Conservation (phyloP, 2,113 vertebrate genomes). For the Semnornis frantzii region DNA sequence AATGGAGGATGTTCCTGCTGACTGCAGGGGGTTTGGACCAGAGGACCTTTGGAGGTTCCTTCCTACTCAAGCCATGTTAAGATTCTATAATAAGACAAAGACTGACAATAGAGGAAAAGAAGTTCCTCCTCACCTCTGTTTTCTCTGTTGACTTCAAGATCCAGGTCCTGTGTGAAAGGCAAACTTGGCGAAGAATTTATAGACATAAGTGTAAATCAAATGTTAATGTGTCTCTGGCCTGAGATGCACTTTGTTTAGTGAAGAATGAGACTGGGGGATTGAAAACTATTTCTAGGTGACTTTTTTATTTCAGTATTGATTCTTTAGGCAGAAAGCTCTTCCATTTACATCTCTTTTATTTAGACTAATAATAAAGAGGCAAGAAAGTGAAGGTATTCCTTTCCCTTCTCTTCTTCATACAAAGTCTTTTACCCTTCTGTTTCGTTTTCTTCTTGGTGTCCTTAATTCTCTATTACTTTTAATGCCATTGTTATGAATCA, state of each 20-base stretch:
- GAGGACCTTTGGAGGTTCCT: no score
- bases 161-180: not conserved
- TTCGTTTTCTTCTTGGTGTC: constrained; percentile 36
- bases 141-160: not conserved
- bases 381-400: not conserved
- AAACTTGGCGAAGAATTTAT: not conserved
- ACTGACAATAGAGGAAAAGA: not conserved
- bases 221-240: not conserved
- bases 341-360: constrained; percentile 29
- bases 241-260: not conserved
- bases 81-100: not conserved
- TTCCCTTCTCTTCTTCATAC: not conserved
- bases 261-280: not conserved
- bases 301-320: constrained; percentile 53
- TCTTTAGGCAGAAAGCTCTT: constrained; percentile 1
- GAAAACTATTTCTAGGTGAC: constrained; percentile 7
- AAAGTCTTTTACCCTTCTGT: not conserved
- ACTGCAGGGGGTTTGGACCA: no score
- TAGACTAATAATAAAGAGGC: constrained; percentile 28
- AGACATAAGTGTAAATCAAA: not conserved
- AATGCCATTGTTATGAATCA: constrained; percentile 47
- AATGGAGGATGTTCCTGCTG: no score
- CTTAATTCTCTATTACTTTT: constrained; percentile 54
- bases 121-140: not conserved
- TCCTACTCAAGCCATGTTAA: no score